Evolutionary conservation across 2,113 vertebrate species (phyloP), one percentile per base, ranked within the genome.

Genomic region (Alaudala cheleensis): DNA sequence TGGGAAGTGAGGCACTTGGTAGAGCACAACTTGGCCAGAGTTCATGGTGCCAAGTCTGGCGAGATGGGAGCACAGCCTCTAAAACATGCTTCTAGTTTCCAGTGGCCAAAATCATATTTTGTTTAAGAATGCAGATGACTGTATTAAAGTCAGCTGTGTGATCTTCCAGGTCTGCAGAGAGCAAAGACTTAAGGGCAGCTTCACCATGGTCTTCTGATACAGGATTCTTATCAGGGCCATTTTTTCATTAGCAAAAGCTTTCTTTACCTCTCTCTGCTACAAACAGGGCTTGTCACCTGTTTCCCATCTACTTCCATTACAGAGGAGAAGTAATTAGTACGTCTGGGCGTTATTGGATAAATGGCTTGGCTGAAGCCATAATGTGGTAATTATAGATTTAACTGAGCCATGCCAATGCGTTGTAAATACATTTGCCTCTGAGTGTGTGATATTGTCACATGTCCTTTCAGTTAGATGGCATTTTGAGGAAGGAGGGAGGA

Each of bases 361-460:
- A 64, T 60, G 49, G 33, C 73, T 94, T 93, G 66, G 78, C 94
- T 96, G 92, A 95, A 92, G 89, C 92, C 83, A 33, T 96, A 94
- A 92, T 85, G 47, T 72, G 56, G 86, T 95, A 92, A 96, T 97
- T 97, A 87, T 1, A 94, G 91, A 81, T 89, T 95, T 95, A 97
- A 81, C 82, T 69, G 61, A 96, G 67, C 85, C 42, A 14, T 93
- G 93, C 83, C 28, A 22, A 74, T 87, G 67, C 60, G 29, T 21
- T 96, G 65, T 79, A 95, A 93, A 82, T 92, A 88, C 28, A 57
- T 88, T 81, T 87, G 39, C 50, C 66, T 83, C 92, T 79, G 88
- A 93, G 87, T 91, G 50, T 71, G 76, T 53, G 77, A 57, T 62
- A n/a, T 15, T 58, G 70, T 88, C 83, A 76, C 0, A 2, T 61